Evolutionary conservation across 2,888 invertebrate species (phyloP).

Genomic region (Alviniconcha strummeri): DNA sequence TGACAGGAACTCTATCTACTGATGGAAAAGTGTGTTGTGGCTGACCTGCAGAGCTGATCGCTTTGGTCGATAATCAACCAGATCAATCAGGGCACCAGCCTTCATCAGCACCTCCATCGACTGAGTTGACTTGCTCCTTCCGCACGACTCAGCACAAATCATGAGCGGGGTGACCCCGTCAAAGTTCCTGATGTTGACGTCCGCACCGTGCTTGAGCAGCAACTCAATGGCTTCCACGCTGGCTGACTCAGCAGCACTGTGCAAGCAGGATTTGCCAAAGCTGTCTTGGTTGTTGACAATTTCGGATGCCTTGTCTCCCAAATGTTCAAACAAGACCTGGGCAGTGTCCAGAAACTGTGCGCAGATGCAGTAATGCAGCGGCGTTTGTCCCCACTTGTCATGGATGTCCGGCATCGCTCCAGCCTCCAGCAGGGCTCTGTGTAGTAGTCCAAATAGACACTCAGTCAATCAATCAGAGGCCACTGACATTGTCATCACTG

Average conservation of each 20-base stretch:
- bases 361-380: slow-evolving; percentile 48
- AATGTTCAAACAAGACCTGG: slow-evolving; percentile 40
- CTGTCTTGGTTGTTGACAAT: slow-evolving; percentile 52
- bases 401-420: slow-evolving; percentile 56
- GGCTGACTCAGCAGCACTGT: slow-evolving; percentile 57
- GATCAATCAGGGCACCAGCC: slow-evolving; percentile 53
- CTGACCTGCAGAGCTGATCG: slow-evolving; percentile 61
- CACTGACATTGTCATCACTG: no score
- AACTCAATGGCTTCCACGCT: slow-evolving; percentile 50
- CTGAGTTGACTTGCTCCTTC: background rate
- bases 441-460: no score
- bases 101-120: slow-evolving; percentile 51
- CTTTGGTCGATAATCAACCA: slow-evolving; percentile 52
- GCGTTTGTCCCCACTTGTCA: slow-evolving; percentile 67
- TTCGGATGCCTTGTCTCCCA: slow-evolving; percentile 44
- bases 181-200: slow-evolving; percentile 53
- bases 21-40: no score
- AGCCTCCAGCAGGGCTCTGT: slow-evolving; percentile 51
- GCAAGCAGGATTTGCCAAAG: slow-evolving; percentile 57
- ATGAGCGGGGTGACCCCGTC: slow-evolving; percentile 62
- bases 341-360: slow-evolving; percentile 40
- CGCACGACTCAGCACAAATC: slow-evolving; percentile 46
- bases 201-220: slow-evolving; percentile 52
- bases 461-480: background rate
- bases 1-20: no score